Evolutionary conservation across 2,888 invertebrate genomes (phyloP), one percentile per base, ranked within the genome.

Genomic region (Alloscopus bannaensis): DNA sequence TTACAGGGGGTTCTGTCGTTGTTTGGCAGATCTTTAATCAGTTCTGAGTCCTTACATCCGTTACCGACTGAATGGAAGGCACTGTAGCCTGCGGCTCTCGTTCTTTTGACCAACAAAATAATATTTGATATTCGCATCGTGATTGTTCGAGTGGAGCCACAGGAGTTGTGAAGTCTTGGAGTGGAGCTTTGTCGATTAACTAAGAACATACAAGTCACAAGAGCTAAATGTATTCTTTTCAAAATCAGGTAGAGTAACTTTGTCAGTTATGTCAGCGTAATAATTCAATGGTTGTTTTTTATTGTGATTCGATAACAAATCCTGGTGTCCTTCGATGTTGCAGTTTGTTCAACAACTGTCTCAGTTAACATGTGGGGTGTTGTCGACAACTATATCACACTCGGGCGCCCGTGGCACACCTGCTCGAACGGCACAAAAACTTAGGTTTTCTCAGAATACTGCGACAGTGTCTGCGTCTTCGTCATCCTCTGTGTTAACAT

Each of bases 271-370:
- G 3, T 18, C 4, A n/a, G 47, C n/a, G 8, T 47, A 3, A 47
- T 13, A n/a, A 36, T 36, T 36, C 36, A 8, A 8, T 36, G 11
- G 47, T 47, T 47, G 18, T 47, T 52, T 20, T 52, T 22, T 8
- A n/a, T 40, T 31, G 18, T 59, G 52, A 11, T 69, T 59, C 20
- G n/a, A n/a, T n/a, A n/a, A n/a, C n/a, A n/a, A n/a, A n/a, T n/a
- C n/a, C n/a, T n/a, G n/a, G n/a, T n/a, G n/a, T n/a, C 13, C 3
- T 40, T n/a, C n/a, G n/a, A n/a, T n/a, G 2, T 75, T 60, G 11
- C 42, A 81, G 81, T 75, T 81, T 60, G 66, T 82, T 45, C 82
- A 82, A 40, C 82, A 82, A 45, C 52, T 82, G 24, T 80, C 82
- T 6, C 82, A 82, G 62, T 22, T 82, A 60, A 82, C 82, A 62